Base-by-base conservation (phyloP, 30 jellyfish, hydroid and myxozoan genomes). In the Hydractinia symbiolongicarpus region DNA sequence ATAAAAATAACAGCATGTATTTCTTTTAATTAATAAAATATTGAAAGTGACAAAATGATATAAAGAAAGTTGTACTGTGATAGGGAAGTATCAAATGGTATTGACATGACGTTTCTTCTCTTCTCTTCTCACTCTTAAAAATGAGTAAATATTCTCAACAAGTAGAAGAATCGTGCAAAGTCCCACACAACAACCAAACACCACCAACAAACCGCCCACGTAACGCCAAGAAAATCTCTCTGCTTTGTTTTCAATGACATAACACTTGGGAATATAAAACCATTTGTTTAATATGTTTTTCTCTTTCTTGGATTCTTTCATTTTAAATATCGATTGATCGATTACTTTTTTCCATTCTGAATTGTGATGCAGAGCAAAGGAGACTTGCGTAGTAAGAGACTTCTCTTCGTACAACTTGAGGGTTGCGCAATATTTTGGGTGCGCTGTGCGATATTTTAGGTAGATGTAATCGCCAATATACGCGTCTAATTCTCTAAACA, bases 211-310 rank as follows among this genome's bases (percentile, higher is more conserved):
- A 9, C 74, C 74, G 17, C 52, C 40, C 19, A 13, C 17, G 17
- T 64, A 64, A 64, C 74, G 74, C 74, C 74, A 64, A 64, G 74
- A 64, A 64, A 64, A 64, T 13, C 52, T 13, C 40, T 64, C 19
- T n/a, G 40, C 44, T 30, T 30, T n/a, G 9, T 44, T 64, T n/a
- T 64, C 74, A 64, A 6, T 7, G 16, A 6, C 19, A 7, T 6
- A 51, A 64, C 74, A 64, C 16, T 64, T 64, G 9, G 74, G 74
- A 13, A 64, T 6, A 51, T 64, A 64, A 7, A 64, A 13, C 74
- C 74, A 64, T 64, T 64, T 64, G 40, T 64, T 51, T 7, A 64
- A 4, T 1, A 64, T 64, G 19, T 64, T 7, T 13, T 64, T 44
- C 74, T n/a, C 40, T 6, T 64, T 51, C 4, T 13, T 51, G 40